These are phyloP conservation scores for Bombus sibiricus DNA, from an alignment of 1,140 invertebrate genomes.

Conservation along the genomic window DNA sequence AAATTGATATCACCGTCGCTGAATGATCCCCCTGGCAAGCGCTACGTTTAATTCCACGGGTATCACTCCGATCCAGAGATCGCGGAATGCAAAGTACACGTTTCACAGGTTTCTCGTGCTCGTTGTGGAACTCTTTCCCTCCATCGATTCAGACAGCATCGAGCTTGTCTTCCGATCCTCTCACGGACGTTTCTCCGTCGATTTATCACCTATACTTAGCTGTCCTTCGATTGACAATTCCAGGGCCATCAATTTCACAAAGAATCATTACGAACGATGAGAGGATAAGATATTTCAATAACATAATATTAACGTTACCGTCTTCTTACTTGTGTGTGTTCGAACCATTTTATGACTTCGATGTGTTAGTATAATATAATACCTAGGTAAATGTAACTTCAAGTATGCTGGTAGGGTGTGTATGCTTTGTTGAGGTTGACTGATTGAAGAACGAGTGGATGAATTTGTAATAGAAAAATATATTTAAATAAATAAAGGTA, in stretches of 20 bases:
- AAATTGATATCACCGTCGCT: conserved; percentile 26
- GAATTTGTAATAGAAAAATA: too few species aligned
- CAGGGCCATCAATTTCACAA: conserved; percentile 6
- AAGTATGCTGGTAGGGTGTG: too few species aligned
- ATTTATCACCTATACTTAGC: conserved; percentile 31
- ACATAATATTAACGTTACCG: not conserved
- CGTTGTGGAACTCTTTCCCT: not conserved
- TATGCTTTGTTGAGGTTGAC: not conserved
- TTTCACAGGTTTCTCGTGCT: not conserved
- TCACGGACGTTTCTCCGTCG: not conserved
- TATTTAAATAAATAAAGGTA: too few species aligned
- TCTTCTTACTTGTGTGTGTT: not conserved
- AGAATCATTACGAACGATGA: conserved; percentile 1
- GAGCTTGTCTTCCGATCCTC: not conserved
- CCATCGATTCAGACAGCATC: not conserved
- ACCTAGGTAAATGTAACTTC: not conserved
- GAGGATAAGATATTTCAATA: not conserved
- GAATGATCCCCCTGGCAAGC: not conserved
- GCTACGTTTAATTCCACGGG: conserved; percentile 25
- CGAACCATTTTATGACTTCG: not conserved
- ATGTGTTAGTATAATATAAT: not conserved
- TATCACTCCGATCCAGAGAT: conserved; percentile 31
- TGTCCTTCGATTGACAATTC: not conserved
- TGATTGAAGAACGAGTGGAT: too few species aligned
- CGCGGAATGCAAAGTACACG: conserved; percentile 31